Conservation (phyloP, 2,113 vertebrate genomes). For the Podiceps cristatus region DNA sequence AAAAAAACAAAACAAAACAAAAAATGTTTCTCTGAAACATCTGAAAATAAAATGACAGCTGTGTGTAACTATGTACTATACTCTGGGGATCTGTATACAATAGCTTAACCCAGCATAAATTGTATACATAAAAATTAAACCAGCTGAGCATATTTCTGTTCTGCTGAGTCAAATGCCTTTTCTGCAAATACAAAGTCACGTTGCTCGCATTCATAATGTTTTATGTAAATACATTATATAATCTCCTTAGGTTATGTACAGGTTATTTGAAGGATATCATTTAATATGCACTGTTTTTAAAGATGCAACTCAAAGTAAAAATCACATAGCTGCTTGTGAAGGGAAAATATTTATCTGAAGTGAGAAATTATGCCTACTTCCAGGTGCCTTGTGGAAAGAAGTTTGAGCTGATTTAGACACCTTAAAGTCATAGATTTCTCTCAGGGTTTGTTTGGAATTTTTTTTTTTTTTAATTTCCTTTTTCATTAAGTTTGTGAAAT, state of each 20-base stretch:
- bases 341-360: not conserved
- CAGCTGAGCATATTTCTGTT: constrained; percentile 40
- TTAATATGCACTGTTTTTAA: not conserved
- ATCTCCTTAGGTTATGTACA: not conserved
- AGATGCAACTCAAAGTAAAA: not conserved
- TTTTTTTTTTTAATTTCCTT: not conserved
- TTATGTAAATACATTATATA: constrained; percentile 48
- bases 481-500: not conserved
- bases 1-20: not conserved
- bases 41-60: constrained; percentile 17
- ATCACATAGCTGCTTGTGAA: not conserved
- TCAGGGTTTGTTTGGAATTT: not conserved
- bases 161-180: constrained; percentile 46
- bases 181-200: not conserved
- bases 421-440: not conserved
- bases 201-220: not conserved
- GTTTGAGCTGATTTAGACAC: not conserved
- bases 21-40: not conserved
- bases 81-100: not conserved
- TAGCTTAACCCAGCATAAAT: constrained; percentile 11
- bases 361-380: not conserved
- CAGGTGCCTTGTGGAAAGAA: not conserved
- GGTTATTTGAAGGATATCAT: not conserved
- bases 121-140: not conserved
- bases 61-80: not conserved